Conservation (phyloP, 2,888 invertebrate species). For the Brenthis hecate region DNA sequence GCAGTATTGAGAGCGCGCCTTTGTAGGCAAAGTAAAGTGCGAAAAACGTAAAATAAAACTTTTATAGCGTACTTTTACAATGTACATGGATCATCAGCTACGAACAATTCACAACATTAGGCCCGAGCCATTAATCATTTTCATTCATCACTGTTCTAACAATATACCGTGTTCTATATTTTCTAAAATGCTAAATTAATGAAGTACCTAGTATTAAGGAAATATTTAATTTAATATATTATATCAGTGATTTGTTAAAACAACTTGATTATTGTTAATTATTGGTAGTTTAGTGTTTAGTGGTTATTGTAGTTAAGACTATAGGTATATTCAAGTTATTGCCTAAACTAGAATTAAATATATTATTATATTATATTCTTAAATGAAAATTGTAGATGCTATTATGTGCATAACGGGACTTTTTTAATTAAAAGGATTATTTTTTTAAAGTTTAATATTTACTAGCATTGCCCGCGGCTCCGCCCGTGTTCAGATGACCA, state of each 20-base stretch:
- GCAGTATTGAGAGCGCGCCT: conserved; percentile 12
- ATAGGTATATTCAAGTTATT: too few relatives aligned
- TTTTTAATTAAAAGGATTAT: too few relatives aligned
- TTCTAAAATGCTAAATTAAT: conserved; percentile 48
- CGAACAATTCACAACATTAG: conserved; percentile 45
- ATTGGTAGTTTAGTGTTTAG: too few relatives aligned
- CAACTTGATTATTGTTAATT: not conserved
- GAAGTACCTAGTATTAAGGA: conserved; percentile 31
- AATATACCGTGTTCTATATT: conserved; percentile 45
- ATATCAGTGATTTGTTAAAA: not conserved
- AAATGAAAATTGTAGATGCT: too few relatives aligned
- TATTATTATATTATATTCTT: too few relatives aligned
- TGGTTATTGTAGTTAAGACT: too few relatives aligned
- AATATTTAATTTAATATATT: not conserved
- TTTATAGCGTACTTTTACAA: conserved; percentile 20
- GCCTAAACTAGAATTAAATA: too few relatives aligned
- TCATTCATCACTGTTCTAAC: conserved; percentile 46
- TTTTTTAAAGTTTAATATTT: too few relatives aligned
- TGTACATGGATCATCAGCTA: conserved; percentile 37
- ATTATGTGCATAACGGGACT: too few relatives aligned
- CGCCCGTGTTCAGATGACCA: too few relatives aligned
- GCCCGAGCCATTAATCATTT: conserved; percentile 51
- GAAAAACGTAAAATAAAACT: conserved; percentile 15
- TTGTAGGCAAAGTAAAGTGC: conserved; percentile 21
- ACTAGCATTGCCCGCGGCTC: too few relatives aligned